phyloP scores from a whole-genome alignment of 2,888 invertebrate genomes.

The Drosophila melanosoma region DNA sequence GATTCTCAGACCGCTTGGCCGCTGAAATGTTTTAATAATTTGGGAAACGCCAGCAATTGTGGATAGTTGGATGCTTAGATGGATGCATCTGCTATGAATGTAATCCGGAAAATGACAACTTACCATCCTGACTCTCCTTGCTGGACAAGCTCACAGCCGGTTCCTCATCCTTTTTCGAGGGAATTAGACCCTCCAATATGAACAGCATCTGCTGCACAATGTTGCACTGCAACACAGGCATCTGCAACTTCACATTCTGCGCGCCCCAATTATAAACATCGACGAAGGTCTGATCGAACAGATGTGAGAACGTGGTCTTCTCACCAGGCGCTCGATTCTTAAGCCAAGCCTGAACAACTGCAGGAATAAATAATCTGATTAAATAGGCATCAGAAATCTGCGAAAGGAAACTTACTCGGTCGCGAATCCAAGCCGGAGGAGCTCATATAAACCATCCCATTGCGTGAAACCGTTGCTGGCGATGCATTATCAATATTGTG shows the following conservation, averaged over 20 bases:
- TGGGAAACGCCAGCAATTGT: conserved; percentile 23
- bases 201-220: conserved; percentile 94
- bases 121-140: conserved; percentile 86
- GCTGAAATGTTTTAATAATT: conserved; percentile 72
- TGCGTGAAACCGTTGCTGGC: conserved; percentile 97
- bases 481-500: conserved; percentile 99
- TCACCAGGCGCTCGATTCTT: conserved; percentile 88
- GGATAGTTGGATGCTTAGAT: conserved; percentile 16
- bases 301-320: conserved; percentile 88
- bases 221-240: conserved; percentile 96
- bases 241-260: conserved; percentile 92
- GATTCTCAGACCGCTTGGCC: conserved; percentile 70
- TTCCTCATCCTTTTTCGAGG: conserved; percentile 88
- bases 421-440: conserved; percentile 97
- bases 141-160: conserved; percentile 86
- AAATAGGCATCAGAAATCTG: neutral
- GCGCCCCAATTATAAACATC: conserved; percentile 92
- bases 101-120: conserved; percentile 55
- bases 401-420: conserved; percentile 87
- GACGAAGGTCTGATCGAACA: conserved; percentile 92
- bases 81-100: conserved; percentile 3
- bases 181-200: conserved; percentile 94
- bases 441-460: conserved; percentile 98
- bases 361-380: neutral
- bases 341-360: conserved; percentile 93